A percentile compares a stretch with the other conserved stretches of the same genome.
Conservation (phyloP, 2,797 vertebrate species). For the Echeneis naucrates region DNA sequence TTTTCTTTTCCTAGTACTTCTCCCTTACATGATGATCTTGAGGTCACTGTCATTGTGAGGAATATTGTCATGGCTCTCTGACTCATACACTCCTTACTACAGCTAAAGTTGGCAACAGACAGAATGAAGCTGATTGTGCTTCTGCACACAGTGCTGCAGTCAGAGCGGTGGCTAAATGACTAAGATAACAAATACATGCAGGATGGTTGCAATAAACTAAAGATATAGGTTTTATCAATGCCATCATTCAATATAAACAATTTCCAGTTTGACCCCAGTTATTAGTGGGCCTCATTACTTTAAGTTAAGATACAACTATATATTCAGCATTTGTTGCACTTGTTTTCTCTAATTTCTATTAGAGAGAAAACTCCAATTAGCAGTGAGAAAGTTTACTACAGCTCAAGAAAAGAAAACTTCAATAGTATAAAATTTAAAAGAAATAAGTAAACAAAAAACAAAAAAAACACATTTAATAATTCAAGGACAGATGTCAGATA, state of each 20-base stretch:
- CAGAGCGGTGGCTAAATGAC: conserved; percentile 17
- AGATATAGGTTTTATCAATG: background rate
- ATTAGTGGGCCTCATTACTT: background rate
- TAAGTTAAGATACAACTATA: background rate
- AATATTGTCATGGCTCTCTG: conserved; percentile 33
- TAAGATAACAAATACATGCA: conserved; percentile 24
- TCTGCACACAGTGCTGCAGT: background rate
- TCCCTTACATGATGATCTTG: conserved; percentile 21
- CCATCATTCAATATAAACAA: background rate
- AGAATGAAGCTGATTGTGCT: conserved; percentile 12
- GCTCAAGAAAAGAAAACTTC: background rate
- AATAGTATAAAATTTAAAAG: background rate
- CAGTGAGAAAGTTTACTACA: background rate
- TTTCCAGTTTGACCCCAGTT: background rate
- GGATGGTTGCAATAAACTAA: background rate
- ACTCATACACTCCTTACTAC: conserved; percentile 38
- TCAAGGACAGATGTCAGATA: too few species aligned
- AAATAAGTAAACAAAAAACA: too few species aligned
- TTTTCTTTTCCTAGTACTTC: conserved; percentile 3
- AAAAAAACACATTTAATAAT: too few species aligned
- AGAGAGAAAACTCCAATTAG: background rate
- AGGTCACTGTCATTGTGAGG: conserved; percentile 32
- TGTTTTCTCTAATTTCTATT: background rate
- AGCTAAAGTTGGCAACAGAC: conserved; percentile 26
- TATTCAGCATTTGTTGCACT: background rate